A percentile compares a stretch with the other conserved stretches of the same genome.
These are phyloP conservation scores for Acropternis orthonyx DNA, from an alignment of 2,797 vertebrate genomes.

Conservation along the genomic window DNA sequence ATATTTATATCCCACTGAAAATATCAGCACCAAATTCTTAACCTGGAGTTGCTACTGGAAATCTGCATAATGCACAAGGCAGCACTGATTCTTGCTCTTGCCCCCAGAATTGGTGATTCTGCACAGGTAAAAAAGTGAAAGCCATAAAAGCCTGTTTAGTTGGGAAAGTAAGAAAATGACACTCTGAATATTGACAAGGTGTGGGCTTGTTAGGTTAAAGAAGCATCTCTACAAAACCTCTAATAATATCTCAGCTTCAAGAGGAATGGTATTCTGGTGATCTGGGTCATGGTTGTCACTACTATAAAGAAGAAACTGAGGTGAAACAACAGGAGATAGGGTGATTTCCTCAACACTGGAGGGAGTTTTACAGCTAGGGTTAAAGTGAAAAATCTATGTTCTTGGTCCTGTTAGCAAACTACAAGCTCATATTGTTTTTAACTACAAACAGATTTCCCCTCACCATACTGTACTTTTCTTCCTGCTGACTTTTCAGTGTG, in stretches of 20 bases:
- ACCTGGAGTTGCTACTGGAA: not conserved
- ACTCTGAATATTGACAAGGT: not conserved
- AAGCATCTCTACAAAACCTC: not conserved
- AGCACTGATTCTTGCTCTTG: not conserved
- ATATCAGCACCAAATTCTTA: conserved; percentile 14
- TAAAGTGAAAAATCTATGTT: conserved; percentile 4
- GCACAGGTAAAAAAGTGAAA: not conserved
- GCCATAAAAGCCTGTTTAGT: not conserved
- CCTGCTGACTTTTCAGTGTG: conserved; percentile 48
- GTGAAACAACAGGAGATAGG: not conserved
- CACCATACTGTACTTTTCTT: conserved; percentile 40
- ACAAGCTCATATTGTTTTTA: conserved; percentile 7
- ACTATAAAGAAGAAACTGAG: not conserved
- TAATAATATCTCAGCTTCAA: not conserved
- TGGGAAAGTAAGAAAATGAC: not conserved
- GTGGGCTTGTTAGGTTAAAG: not conserved
- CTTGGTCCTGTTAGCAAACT: not conserved
- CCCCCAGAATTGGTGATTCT: not conserved
- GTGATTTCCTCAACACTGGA: not conserved
- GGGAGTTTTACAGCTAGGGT: not conserved
- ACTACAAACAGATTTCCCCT: conserved; percentile 58
- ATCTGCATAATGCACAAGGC: not conserved
- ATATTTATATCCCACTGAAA: not conserved
- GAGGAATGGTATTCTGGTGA: not conserved
- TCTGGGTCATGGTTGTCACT: not conserved